phyloP scores from a whole-genome alignment of 1,140 invertebrate genomes.

The Diachasma alloeum region DNA sequence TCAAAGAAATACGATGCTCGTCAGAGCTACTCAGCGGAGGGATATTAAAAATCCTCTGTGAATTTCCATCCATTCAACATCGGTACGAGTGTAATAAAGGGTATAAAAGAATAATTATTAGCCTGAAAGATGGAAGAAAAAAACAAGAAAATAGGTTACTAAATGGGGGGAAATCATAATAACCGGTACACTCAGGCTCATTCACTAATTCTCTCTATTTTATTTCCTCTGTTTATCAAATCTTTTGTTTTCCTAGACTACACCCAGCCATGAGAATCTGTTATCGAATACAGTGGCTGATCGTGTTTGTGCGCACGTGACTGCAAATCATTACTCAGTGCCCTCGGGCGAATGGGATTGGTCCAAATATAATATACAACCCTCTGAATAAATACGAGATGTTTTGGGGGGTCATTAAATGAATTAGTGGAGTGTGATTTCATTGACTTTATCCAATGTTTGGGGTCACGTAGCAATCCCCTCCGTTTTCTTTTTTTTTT shows the following conservation, averaged over 20 bases:
- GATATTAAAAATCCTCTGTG: background rate
- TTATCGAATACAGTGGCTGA: constrained; percentile 31
- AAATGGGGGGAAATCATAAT: background rate
- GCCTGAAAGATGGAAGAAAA: background rate
- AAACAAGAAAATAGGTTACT: background rate
- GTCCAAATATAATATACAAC: background rate
- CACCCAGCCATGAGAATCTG: background rate
- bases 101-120: background rate
- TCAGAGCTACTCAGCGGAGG: background rate
- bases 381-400: background rate
- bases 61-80: background rate
- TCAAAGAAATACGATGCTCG: background rate
- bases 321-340: constrained; percentile 47
- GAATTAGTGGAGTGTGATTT: constrained; percentile 54
- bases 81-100: background rate
- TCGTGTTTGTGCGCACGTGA: constrained; percentile 52
- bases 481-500: background rate
- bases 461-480: background rate
- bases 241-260: background rate
- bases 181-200: background rate
- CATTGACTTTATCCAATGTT: constrained; percentile 39
- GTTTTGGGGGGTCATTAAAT: constrained; percentile 49
- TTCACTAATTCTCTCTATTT: background rate
- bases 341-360: background rate
- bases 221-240: background rate